Evolutionary conservation across 37 sponge, comb jelly and placozoan species (phyloP).

Genomic region (Chondrilla cf. caribensis): DNA sequence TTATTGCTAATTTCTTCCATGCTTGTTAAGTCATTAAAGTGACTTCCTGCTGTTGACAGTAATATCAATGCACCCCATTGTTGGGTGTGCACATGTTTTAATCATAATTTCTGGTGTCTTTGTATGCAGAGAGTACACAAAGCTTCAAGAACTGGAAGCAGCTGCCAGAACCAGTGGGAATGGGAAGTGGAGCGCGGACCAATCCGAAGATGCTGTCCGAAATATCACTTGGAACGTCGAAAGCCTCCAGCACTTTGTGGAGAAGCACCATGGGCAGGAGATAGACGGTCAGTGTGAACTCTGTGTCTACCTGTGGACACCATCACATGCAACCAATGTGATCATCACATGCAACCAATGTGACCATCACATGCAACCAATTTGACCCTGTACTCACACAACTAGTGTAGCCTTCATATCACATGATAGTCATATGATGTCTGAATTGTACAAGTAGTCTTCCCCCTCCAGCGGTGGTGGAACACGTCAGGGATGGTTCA

Average conservation of each 20-base stretch:
- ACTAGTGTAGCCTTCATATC: too few relatives aligned
- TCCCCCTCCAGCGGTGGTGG: slow-evolving; percentile 78
- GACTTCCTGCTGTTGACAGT: too few relatives aligned
- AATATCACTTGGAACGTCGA: slow-evolving; percentile 67
- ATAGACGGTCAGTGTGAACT: slow-evolving; percentile 56
- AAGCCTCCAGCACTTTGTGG: slow-evolving; percentile 68
- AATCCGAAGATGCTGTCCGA: slow-evolving; percentile 31
- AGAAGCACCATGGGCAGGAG: slow-evolving; percentile 75
- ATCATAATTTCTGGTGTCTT: background rate
- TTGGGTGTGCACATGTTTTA: too few relatives aligned
- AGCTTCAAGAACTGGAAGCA: slow-evolving; percentile 48
- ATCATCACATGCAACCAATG: background rate
- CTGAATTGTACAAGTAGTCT: too few relatives aligned
- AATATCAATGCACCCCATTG: background rate
- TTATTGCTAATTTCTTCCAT: too few relatives aligned
- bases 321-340: too few relatives aligned
- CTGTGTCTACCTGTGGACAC: background rate
- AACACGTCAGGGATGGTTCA: slow-evolving; percentile 89
- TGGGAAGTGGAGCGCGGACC: slow-evolving; percentile 59
- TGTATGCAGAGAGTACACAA: slow-evolving; percentile 49
- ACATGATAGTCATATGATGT: too few relatives aligned
- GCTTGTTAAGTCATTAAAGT: too few relatives aligned
- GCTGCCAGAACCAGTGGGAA: slow-evolving; percentile 54
- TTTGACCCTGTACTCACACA: too few relatives aligned
- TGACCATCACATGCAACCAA: too few relatives aligned